Base-by-base conservation (phyloP, 1,140 invertebrate species). In the Orius insidiosus region DNA sequence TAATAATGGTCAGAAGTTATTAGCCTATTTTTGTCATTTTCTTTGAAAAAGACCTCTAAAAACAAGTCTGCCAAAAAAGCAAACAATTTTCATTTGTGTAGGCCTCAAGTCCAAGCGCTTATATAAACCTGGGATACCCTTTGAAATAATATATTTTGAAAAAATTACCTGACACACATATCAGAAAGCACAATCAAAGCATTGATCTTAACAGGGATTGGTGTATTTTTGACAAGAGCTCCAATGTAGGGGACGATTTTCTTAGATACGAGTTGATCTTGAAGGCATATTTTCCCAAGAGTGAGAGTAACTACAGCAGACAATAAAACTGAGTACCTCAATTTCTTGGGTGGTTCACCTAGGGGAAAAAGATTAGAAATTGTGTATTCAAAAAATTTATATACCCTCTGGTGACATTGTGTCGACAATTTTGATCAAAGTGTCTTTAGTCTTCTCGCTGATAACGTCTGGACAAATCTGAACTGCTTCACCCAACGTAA, bases 151-250 rank as follows among this genome's bases (percentile, higher is more conserved):
- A 42, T 42, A 32, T 39, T n/a, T n/a, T n/a, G n/a, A 16, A 9
- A 31, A 16, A 30, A 40, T 43, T 45, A 66, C 65, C 70, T 69
- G 42, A 71, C 57, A 55, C 72, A 75, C 36, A 77, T 62, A 58
- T 78, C 75, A 32, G 70, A 69, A 34, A 78, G 58, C 6, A 70
- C 67, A 53, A 73, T 69, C 4, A 75, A 67, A 5, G 74, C 65
- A 54, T 78, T 77, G 36, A 74, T 71, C 40, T 72, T 65, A 2
- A 76, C 60, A 2, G 64, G 58, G 7, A 64, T 56, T 49, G 68
- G 63, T 2, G 50, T 50, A 1, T 56, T 58, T 31, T 53, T 61
- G 8, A 74, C 54, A 44, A 72, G 62, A 47, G 60, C 53, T 4
- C 64, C 69, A 44, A 71, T 49, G 10, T 65, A 63, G 16, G 69